Evolutionary conservation across 2,113 vertebrate species (phyloP).

Genomic region (Alligator sinensis): DNA sequence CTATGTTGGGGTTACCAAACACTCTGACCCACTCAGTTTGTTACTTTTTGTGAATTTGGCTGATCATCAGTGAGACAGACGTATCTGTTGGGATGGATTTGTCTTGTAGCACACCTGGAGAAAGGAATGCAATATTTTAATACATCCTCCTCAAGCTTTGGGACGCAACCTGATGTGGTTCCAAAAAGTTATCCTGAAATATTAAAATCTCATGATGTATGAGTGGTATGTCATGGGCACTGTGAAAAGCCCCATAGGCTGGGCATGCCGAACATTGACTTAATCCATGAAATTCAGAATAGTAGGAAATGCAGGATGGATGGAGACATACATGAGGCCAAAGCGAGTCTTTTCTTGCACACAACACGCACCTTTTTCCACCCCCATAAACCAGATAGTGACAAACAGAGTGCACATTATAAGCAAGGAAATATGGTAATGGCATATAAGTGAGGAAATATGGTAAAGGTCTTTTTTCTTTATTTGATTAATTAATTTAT

Average conservation of each 20-base stretch:
- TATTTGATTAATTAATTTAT: too few relatives aligned
- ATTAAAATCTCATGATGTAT: background rate
- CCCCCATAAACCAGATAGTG: too few relatives aligned
- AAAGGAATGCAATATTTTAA: background rate
- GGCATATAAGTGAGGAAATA: too few relatives aligned
- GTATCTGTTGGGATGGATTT: background rate
- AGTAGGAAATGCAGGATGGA: background rate
- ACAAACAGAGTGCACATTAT: too few relatives aligned
- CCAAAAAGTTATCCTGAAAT: background rate
- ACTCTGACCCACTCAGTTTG: background rate
- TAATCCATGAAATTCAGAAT: background rate
- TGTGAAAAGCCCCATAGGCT: background rate
- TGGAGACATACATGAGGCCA: background rate
- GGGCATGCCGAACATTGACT: background rate
- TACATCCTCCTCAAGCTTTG: background rate
- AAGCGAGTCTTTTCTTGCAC: background rate
- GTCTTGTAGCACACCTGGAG: background rate
- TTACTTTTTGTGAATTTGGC: slow-evolving; percentile 20
- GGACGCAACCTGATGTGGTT: background rate
- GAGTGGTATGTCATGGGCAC: background rate
- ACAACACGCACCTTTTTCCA: too few relatives aligned
- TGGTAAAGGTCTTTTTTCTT: too few relatives aligned
- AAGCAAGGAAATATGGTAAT: too few relatives aligned
- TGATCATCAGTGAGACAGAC: background rate
- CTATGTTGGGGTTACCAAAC: background rate